Conservation (phyloP, 2,888 invertebrate genomes). For the Caenorhabditis afra region DNA sequence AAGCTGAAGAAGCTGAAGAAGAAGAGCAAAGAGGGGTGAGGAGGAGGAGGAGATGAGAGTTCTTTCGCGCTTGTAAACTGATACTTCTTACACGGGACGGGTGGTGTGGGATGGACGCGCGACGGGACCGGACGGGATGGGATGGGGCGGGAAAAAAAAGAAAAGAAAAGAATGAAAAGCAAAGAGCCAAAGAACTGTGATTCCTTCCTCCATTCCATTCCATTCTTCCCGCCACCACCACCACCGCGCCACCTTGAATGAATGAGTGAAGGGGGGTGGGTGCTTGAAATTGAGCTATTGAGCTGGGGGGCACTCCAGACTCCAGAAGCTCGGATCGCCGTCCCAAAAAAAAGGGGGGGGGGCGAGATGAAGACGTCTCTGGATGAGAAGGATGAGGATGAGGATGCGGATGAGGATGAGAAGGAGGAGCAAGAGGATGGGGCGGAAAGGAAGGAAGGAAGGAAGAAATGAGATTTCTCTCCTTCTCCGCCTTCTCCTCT, state of each 20-base stretch:
- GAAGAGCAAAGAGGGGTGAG: too few relatives aligned
- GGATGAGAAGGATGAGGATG: conserved; percentile 1
- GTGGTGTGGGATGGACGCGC: too few relatives aligned
- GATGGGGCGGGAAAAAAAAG: too few relatives aligned
- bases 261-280: too few relatives aligned
- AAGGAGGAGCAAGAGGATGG: conserved; percentile 16
- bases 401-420: conserved; percentile 10
- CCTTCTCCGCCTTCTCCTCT: conserved; percentile 10
- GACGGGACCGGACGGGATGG: too few relatives aligned
- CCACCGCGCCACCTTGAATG: too few relatives aligned
- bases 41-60: neutral
- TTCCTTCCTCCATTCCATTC: too few relatives aligned
- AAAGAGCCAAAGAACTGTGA: neutral
- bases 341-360: neutral
- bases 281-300: too few relatives aligned
- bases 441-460: conserved; percentile 1
- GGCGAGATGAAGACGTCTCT: neutral
- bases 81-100: conserved; percentile 3
- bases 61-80: conserved; percentile 24
- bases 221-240: too few relatives aligned
- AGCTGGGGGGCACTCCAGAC: too few relatives aligned
- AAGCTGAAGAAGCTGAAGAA: too few relatives aligned
- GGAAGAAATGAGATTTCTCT: conserved; percentile 43
- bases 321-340: too few relatives aligned
- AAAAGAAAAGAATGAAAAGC: neutral